Evolutionary conservation across 2,888 invertebrate genomes (phyloP).

Genomic region (Cheilosia grossa): DNA sequence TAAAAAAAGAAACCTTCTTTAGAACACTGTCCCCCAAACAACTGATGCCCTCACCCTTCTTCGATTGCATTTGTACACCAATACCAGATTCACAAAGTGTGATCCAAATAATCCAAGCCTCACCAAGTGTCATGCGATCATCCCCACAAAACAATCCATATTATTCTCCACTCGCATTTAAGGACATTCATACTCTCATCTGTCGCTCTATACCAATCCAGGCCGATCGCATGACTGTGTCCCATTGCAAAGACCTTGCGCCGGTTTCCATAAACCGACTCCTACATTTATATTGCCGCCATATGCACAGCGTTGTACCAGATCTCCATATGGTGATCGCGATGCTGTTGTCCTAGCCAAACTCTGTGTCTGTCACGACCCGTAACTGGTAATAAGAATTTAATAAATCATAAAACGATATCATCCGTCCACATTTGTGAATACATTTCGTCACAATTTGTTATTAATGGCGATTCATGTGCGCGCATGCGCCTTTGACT

Average conservation of each 20-base stretch:
- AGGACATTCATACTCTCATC: not conserved
- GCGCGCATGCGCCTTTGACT: constrained; percentile 32
- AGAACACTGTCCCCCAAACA: too few species aligned
- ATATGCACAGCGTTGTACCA: constrained; percentile 36
- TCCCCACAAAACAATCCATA: too few species aligned
- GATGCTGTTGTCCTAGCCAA: constrained; percentile 53
- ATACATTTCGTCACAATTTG: constrained; percentile 68
- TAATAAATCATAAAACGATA: constrained; percentile 73
- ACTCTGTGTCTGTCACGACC: constrained; percentile 53
- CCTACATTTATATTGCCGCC: not conserved
- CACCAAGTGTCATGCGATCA: too few species aligned
- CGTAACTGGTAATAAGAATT: constrained; percentile 51
- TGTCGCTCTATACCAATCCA: not conserved
- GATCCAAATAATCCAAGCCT: too few species aligned
- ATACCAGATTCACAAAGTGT: too few species aligned
- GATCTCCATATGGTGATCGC: constrained; percentile 37
- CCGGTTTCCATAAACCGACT: constrained; percentile 52
- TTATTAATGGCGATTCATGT: constrained; percentile 67
- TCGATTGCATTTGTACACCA: too few species aligned
- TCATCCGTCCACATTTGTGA: constrained; percentile 57
- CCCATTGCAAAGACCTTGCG: constrained; percentile 42
- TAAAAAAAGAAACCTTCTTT: too few species aligned
- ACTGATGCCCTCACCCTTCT: too few species aligned
- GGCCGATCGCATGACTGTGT: not conserved
- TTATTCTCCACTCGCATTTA: not conserved